phyloP scores from a whole-genome alignment of 2,797 vertebrate species.

The Enoplosus armatus region DNA sequence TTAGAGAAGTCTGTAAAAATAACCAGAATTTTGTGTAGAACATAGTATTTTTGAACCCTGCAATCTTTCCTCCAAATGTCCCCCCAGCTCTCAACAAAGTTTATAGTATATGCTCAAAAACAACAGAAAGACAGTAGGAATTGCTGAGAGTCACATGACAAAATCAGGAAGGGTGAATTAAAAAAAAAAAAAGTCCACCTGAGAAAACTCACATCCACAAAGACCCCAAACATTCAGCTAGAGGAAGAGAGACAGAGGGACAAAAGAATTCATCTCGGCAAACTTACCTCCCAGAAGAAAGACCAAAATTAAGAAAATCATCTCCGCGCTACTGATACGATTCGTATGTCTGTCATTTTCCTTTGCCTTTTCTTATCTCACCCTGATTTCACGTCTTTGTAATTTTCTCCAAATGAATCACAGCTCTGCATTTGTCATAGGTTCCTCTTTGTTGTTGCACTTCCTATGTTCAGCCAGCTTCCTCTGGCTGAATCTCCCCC shows the following conservation, averaged over 20 bases:
- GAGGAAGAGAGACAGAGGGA: background rate
- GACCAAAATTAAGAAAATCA: conserved; percentile 18
- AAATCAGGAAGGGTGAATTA: background rate
- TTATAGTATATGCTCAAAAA: background rate
- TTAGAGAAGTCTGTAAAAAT: background rate
- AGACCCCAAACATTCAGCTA: background rate
- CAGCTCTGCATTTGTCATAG: background rate
- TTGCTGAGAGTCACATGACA: background rate
- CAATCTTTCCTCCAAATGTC: background rate
- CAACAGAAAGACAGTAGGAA: background rate
- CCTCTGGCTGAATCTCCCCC: background rate
- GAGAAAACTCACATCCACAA: conserved; percentile 1
- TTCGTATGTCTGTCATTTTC: background rate
- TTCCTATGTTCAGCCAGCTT: conserved; percentile 42
- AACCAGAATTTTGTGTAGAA: background rate
- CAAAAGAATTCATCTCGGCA: background rate
- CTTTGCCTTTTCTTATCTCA: background rate
- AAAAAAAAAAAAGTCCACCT: background rate
- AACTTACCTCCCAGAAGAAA: conserved; percentile 61
- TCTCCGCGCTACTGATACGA: background rate
- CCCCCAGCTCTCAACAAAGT: background rate
- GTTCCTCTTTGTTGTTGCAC: conserved; percentile 56
- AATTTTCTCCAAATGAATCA: background rate
- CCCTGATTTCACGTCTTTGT: background rate
- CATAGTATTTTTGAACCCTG: background rate